Conservation (phyloP, 2,888 invertebrate genomes). For the Phortica magna region DNA sequence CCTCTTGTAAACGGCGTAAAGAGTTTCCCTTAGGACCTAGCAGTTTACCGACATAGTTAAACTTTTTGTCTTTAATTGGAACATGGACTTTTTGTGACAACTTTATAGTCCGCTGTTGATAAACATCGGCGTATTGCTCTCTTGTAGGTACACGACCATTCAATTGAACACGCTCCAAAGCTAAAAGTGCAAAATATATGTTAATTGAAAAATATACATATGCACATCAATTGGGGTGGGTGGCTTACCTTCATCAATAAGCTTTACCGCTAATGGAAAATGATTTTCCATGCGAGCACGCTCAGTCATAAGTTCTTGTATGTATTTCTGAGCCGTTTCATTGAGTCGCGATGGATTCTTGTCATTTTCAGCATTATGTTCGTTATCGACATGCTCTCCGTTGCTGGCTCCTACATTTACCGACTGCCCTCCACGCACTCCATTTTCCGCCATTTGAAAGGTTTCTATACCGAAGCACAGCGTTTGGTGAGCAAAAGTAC, state of each 20-base stretch:
- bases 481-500: too few relatives aligned
- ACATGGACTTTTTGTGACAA: conserved; percentile 75
- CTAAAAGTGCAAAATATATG: conserved; percentile 78
- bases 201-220: conserved; percentile 17
- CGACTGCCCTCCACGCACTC: conserved; percentile 68
- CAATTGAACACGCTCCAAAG: conserved; percentile 85
- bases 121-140: conserved; percentile 87
- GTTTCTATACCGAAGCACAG: too few relatives aligned
- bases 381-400: conserved; percentile 67
- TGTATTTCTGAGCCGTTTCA: conserved; percentile 74
- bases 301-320: conserved; percentile 75
- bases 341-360: conserved; percentile 69
- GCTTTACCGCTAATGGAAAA: conserved; percentile 74
- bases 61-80: conserved; percentile 83
- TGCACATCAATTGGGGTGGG: not conserved
- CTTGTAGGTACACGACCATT: conserved; percentile 83
- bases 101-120: conserved; percentile 80
- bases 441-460: conserved; percentile 71
- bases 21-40: conserved; percentile 94
- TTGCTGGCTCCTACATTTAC: conserved; percentile 60
- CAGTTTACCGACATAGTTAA: conserved; percentile 96
- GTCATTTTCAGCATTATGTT: conserved; percentile 68
- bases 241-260: conserved; percentile 74
- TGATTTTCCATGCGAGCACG: conserved; percentile 75
- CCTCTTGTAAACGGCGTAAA: conserved; percentile 93